Base-by-base conservation (phyloP, 2,113 vertebrate species). In the Cololabis saira region DNA sequence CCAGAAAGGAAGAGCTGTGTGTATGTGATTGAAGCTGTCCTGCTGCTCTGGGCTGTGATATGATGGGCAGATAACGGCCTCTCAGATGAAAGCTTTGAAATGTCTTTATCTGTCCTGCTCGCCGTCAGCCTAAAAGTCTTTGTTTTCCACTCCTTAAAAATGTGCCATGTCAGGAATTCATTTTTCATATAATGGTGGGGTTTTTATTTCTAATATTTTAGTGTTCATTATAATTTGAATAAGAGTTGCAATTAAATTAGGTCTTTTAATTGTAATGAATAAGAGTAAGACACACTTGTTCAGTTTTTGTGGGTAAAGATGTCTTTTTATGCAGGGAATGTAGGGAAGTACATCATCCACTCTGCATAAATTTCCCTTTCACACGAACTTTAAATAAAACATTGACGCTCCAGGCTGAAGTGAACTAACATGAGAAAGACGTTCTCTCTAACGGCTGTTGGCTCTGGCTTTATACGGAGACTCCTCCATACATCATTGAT, bases 1-100 rank as follows among this genome's bases (percentile, higher is more conserved):
- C 65, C 75, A 61, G 61, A 74, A 67, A 78, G 80, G 79, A 80
- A 61, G 61, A 78, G 70, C 60, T 54, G 16, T 83, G 70, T 59
- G 61, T 63, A 11, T 76, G 83, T 72, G 76, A 67, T 24, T 73
- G 76, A 82, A 78, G 80, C 65, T 53, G 66, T 78, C 69, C 69
- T 67, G 80, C 75, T 71, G 61, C 87, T 86, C 63, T 67, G 80
- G 69, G 84, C 76, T 80, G 74, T 77, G 84, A 82, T 76, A 58
- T 84, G 70, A 90, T 18, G 81, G 63, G 47, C 71, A 85, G 90
- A 91, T 89, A 89, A 76, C 75, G 53, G 52, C 21, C 54, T 15
- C 33, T 17, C 1, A 74, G 75, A 85, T 89, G 80, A 90, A 90
- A 82, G 84, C 80, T 78, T 57, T 72, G 67, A 77, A 76, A 74